A percentile compares a stretch with the other conserved stretches of the same genome.
Evolutionary conservation across 1,140 invertebrate species (phyloP).

Genomic region (Aphelinus certus): DNA sequence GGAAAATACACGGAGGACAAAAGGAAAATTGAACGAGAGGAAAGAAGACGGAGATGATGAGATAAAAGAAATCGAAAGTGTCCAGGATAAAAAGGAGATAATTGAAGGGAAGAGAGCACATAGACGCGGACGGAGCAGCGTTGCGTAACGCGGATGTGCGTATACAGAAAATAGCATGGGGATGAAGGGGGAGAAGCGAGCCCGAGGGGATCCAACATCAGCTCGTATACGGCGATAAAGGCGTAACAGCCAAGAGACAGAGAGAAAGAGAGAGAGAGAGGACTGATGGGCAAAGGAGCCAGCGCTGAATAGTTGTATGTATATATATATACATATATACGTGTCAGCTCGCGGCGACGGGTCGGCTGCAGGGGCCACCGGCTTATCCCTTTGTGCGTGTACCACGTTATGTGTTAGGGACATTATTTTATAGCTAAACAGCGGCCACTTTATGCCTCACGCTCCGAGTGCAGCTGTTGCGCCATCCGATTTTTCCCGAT

Average conservation of each 20-base stretch:
- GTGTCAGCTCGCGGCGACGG: not conserved
- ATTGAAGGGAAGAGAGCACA: not conserved
- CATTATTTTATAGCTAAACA: constrained; percentile 32
- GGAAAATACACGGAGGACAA: constrained; percentile 11
- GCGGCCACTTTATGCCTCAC: constrained; percentile 15
- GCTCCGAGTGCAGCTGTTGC: constrained; percentile 26
- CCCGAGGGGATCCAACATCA: constrained; percentile 20
- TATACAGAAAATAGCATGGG: not conserved
- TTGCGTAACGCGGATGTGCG: not conserved
- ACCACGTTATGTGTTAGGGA: constrained; percentile 14
- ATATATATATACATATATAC: not conserved
- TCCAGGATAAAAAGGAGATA: too few species aligned
- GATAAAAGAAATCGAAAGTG: too few species aligned
- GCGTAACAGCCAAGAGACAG: not conserved
- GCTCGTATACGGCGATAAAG: constrained; percentile 19
- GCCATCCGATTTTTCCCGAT: not conserved
- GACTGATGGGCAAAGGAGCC: not conserved
- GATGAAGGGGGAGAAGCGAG: constrained; percentile 5
- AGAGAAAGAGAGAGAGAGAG: not conserved
- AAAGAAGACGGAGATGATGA: not conserved
- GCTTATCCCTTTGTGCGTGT: constrained; percentile 23
- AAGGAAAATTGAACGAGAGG: not conserved
- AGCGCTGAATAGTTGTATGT: not conserved
- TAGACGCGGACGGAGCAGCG: not conserved
- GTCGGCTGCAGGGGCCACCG: not conserved